Conservation (phyloP, 2,888 invertebrate species). For the Caenorhabditis doughertyi region DNA sequence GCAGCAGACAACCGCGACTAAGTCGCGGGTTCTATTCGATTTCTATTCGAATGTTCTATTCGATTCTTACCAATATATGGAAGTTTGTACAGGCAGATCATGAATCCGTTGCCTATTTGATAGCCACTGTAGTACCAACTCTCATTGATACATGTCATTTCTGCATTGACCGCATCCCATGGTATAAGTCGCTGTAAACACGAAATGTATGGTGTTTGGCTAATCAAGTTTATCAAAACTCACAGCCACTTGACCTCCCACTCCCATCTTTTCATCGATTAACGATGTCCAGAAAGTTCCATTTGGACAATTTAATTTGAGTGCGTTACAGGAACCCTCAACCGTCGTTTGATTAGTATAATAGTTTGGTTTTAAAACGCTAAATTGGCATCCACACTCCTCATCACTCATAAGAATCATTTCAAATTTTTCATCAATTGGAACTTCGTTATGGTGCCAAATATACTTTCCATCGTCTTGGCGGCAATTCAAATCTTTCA, state of each 20-base stretch:
- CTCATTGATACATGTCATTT: neutral
- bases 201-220: too few relatives aligned
- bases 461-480: neutral
- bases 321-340: neutral
- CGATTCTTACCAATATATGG: too few relatives aligned
- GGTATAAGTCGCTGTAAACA: neutral
- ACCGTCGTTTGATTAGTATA: neutral
- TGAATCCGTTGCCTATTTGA: too few relatives aligned
- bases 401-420: neutral
- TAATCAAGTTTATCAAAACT: too few relatives aligned
- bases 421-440: neutral
- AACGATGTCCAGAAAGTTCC: neutral
- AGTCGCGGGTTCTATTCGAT: too few relatives aligned
- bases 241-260: neutral
- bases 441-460: neutral
- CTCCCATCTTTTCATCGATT: neutral
- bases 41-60: too few relatives aligned
- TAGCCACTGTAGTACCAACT: neutral
- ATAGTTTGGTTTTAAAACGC: too few relatives aligned
- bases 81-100: too few relatives aligned
- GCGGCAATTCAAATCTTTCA: neutral
- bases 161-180: neutral
- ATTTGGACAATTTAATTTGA: neutral
- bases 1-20: too few relatives aligned
- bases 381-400: slow-evolving; percentile 10